These are phyloP conservation scores for Spicauda simplicius DNA, from an alignment of 2,888 invertebrate genomes.

Conservation along the genomic window DNA sequence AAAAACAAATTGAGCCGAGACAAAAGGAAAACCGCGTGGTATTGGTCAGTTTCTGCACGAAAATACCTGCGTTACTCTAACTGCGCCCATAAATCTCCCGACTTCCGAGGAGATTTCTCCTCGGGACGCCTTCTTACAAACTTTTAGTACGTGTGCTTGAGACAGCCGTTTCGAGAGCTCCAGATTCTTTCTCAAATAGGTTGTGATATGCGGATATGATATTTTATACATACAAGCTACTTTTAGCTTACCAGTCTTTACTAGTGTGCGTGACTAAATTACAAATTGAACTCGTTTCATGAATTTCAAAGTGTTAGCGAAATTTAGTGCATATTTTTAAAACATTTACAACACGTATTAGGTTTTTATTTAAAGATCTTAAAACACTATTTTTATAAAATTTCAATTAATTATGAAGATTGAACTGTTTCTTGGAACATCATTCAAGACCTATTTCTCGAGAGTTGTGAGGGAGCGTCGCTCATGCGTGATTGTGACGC, in stretches of 20 bases:
- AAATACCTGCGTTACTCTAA: conserved; percentile 78
- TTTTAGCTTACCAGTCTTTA: too few species aligned
- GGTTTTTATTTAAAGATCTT: too few species aligned
- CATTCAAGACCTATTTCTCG: conserved; percentile 1
- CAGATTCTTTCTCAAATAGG: conserved; percentile 34
- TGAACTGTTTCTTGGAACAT: conserved; percentile 1
- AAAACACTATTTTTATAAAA: too few species aligned
- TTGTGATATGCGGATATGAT: not conserved
- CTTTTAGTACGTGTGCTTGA: conserved; percentile 68
- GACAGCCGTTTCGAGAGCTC: conserved; percentile 64
- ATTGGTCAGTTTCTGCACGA: conserved; percentile 65
- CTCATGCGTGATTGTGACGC: conserved; percentile 2
- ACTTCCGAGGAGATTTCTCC: conserved; percentile 75
- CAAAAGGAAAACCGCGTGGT: conserved; percentile 41
- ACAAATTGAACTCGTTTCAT: too few species aligned
- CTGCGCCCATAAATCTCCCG: conserved; percentile 74
- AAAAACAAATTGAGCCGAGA: conserved; percentile 31
- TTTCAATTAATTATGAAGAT: too few species aligned
- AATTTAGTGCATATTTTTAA: too few species aligned
- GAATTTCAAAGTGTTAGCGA: too few species aligned
- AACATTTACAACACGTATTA: too few species aligned
- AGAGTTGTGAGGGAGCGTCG: conserved; percentile 8
- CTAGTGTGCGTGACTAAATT: too few species aligned
- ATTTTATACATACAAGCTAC: too few species aligned
- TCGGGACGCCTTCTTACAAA: conserved; percentile 62